Conservation (phyloP, 2,888 invertebrate species). For the Pseudococcus longispinus region DNA sequence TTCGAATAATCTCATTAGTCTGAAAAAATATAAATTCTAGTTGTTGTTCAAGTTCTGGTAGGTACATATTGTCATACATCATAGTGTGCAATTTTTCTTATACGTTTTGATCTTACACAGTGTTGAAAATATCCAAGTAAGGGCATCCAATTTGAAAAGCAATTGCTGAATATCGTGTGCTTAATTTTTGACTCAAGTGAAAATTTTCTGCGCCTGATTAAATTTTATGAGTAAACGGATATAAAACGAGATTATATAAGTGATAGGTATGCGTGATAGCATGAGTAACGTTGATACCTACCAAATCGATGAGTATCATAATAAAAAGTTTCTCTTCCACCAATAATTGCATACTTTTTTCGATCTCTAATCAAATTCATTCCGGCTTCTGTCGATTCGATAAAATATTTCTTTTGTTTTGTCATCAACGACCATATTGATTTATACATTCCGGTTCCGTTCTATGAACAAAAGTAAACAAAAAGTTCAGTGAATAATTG, state of each 20-base stretch:
- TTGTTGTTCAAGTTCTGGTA: not conserved
- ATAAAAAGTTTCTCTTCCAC: slow-evolving; percentile 77
- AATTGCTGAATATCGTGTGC: slow-evolving; percentile 79
- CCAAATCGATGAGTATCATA: slow-evolving; percentile 80
- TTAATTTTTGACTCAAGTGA: slow-evolving; percentile 78
- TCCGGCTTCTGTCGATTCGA: slow-evolving; percentile 76
- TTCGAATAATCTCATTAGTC: slow-evolving; percentile 77
- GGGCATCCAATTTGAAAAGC: slow-evolving; percentile 80
- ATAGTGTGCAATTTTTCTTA: no score
- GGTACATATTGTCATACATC: no score
- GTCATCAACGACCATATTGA: slow-evolving; percentile 74
- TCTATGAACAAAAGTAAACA: slow-evolving; percentile 64
- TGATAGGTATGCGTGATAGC: not conserved
- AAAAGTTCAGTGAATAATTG: not conserved
- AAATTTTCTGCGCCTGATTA: slow-evolving; percentile 70
- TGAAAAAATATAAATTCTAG: slow-evolving; percentile 61
- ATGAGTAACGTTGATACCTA: slow-evolving; percentile 61
- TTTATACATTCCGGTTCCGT: slow-evolving; percentile 76
- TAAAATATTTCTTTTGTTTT: slow-evolving; percentile 66
- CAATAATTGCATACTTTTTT: slow-evolving; percentile 72
- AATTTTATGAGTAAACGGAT: not conserved
- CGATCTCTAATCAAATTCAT: slow-evolving; percentile 71
- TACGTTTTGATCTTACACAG: slow-evolving; percentile 66
- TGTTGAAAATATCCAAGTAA: slow-evolving; percentile 75
- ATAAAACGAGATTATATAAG: slow-evolving; percentile 55